phyloP scores from a whole-genome alignment of 2,113 vertebrate species.

The Nothocercus nigrocapillus region DNA sequence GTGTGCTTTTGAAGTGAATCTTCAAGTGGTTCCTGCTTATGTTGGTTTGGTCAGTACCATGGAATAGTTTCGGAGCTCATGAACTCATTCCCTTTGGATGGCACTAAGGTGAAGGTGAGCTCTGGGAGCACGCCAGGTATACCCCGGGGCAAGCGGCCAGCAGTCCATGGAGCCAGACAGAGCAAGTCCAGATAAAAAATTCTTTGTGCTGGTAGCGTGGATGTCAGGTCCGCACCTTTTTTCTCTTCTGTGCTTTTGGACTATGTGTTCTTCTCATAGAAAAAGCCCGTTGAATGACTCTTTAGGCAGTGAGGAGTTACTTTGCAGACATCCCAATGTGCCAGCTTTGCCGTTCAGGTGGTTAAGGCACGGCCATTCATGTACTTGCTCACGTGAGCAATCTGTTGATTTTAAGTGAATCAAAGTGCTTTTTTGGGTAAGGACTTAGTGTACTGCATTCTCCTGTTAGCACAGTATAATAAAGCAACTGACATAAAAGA shows the following conservation, averaged over 20 bases:
- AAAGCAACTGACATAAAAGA: neutral
- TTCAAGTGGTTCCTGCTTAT: neutral
- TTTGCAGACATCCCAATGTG: neutral
- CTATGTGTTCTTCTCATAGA: neutral
- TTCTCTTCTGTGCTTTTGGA: neutral
- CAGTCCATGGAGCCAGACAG: fast-evolving
- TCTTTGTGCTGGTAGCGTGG: neutral
- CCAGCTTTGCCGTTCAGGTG: neutral
- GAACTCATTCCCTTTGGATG: neutral
- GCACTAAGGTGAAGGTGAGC: neutral
- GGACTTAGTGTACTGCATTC: neutral
- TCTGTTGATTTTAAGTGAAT: neutral
- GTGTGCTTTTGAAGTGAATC: neutral
- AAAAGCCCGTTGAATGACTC: neutral
- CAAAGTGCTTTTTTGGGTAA: neutral
- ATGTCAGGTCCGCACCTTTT: neutral
- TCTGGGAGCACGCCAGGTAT: neutral
- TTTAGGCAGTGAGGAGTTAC: neutral
- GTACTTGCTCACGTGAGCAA: neutral
- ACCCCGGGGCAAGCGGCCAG: neutral
- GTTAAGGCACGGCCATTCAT: neutral
- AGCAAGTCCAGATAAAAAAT: neutral
- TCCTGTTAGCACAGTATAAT: neutral
- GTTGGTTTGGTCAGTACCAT: neutral
- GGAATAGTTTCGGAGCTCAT: neutral